These are phyloP conservation scores for Zophobas morio DNA, from an alignment of 1,140 invertebrate species.

Conservation along the genomic window DNA sequence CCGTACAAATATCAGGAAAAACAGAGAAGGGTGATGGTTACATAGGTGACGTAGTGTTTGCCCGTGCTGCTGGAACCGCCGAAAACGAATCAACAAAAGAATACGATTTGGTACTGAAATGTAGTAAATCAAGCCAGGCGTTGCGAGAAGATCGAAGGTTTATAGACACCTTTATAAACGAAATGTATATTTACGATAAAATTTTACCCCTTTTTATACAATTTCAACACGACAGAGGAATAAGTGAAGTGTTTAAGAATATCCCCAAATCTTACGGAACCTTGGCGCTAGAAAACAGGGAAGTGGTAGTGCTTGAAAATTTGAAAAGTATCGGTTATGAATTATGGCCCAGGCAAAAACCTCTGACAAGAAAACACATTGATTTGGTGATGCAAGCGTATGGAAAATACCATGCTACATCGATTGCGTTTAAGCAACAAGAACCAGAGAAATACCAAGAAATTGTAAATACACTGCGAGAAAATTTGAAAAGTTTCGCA, in stretches of 20 bases:
- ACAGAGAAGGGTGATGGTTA: conserved; percentile 57
- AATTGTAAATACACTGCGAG: too few species aligned
- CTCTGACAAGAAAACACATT: conserved; percentile 68
- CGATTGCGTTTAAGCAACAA: too few species aligned
- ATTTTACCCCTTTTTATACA: conserved; percentile 57
- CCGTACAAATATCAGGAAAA: conserved; percentile 17
- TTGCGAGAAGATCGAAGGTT: conserved; percentile 64
- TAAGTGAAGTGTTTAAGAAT: conserved; percentile 49
- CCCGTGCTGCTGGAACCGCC: background rate
- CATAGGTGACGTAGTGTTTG: conserved; percentile 52
- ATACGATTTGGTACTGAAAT: conserved; percentile 51
- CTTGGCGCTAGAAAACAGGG: conserved; percentile 63
- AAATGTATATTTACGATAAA: conserved; percentile 14
- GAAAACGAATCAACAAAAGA: conserved; percentile 8
- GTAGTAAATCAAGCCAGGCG: conserved; percentile 6
- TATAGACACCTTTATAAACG: conserved; percentile 25
- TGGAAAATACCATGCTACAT: conserved; percentile 57
- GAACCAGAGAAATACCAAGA: too few species aligned
- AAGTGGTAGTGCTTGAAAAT: conserved; percentile 73
- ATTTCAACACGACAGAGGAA: conserved; percentile 57
- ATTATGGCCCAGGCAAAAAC: conserved; percentile 68
- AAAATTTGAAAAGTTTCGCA: background rate
- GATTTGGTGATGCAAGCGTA: conserved; percentile 20
- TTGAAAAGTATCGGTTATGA: conserved; percentile 67
- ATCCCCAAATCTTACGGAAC: conserved; percentile 65